Evolutionary conservation across 64 coral and sea anemone genomes (phyloP), one percentile per base, ranked within the genome.

Genomic region (Porites australiensis): DNA sequence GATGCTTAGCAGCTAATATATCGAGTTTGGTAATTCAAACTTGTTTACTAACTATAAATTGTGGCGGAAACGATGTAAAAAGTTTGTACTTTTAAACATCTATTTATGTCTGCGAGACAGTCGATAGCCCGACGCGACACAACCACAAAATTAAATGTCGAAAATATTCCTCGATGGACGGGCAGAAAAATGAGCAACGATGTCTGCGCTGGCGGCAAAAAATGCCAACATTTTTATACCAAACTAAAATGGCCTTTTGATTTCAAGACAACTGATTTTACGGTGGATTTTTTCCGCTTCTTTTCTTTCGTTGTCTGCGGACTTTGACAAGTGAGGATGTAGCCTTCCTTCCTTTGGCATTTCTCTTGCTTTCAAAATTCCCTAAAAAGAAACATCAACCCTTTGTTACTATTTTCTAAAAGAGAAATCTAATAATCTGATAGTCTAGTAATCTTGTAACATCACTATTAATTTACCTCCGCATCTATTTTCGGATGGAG

Each of bases 331-430:
- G 3, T 18, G 81, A 2, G 49, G 81, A 51, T 82, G 19, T 82
- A 0, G 15, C 13, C 69, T 51, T 84, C 18, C 61, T 46, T 20
- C 14, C 81, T 8, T 23, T 67, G 6, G 81, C 9, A 19, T 13
- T 50, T 64, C 81, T 67, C 63, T 84, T 64, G 44, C 48, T 68
- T 22, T 49, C 62, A 51, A 10, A 84, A 51, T 84, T 46, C 20
- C 81, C 81, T 84, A 84, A 51, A 84, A 68, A 8, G 81, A 21
- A 84, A 68, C 21, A 63, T 5, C 67, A 68, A 67, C 15, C 5
- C 15, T 84, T 68, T 51, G 61, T 65, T 21, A 50, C 18, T 9
- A 22, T 44, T 3, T 48, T 48, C 48, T 57, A 8, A 4, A 5
- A 48, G 19, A 6, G 50, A 46, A 52, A n/a, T 15, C 27, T 37